Conservation (phyloP, 2,888 invertebrate species). For the Acanthosepion esculentum region DNA sequence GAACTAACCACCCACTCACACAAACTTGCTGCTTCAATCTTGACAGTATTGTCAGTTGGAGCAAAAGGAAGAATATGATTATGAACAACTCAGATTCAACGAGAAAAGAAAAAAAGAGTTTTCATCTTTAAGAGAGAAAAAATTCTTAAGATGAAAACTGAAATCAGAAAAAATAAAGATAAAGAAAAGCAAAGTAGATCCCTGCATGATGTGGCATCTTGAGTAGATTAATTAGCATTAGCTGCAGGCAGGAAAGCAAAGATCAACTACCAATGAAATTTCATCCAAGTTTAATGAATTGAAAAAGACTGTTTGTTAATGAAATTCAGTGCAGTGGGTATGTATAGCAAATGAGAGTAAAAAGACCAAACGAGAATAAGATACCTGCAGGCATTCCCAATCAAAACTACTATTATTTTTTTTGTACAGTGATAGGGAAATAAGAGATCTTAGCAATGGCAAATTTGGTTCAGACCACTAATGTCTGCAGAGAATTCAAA, state of each 20-base stretch:
- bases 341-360: not conserved
- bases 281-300: not conserved
- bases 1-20: not conserved
- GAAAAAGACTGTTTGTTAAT: not conserved
- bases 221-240: slow-evolving; percentile 25
- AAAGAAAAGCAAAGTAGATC: not conserved
- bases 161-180: no score
- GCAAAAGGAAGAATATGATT: not conserved
- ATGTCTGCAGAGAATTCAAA: not conserved
- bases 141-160: no score
- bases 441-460: not conserved
- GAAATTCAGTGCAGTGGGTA: not conserved
- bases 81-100: not conserved
- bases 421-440: no score
- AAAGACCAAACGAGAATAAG: not conserved
- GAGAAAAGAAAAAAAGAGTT: no score
- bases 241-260: slow-evolving; percentile 33
- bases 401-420: not conserved
- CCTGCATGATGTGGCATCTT: not conserved
- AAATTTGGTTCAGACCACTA: not conserved
- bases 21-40: not conserved
- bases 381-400: not conserved
- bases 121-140: no score
- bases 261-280: not conserved
- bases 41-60: not conserved